phyloP scores from a whole-genome alignment of 2,888 invertebrate species.

The Plusia festucae region DNA sequence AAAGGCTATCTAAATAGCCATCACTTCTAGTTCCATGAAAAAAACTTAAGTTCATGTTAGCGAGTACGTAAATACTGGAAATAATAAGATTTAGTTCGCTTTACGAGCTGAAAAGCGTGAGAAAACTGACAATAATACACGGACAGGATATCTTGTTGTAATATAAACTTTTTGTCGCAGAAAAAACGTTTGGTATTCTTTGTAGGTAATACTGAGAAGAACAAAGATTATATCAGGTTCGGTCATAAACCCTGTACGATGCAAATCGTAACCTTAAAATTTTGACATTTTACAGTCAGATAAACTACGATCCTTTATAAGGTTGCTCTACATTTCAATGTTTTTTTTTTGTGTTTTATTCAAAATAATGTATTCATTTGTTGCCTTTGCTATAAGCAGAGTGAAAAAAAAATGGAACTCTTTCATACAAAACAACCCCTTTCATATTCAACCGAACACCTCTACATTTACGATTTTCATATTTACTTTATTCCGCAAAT shows the following conservation, averaged over 20 bases:
- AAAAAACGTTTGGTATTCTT: constrained; percentile 12
- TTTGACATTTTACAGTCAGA: neutral
- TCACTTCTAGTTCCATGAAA: constrained; percentile 41
- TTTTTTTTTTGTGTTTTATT: neutral
- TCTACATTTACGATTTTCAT: too few relatives aligned
- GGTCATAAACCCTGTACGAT: neutral
- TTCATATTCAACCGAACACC: too few relatives aligned
- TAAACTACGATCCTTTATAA: neutral
- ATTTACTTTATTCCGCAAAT: too few relatives aligned
- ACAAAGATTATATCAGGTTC: constrained; percentile 1
- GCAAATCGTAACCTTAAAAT: neutral
- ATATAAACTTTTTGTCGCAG: constrained; percentile 15
- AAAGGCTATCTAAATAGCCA: constrained; percentile 44
- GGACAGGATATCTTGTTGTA: constrained; percentile 22
- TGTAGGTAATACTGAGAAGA: neutral
- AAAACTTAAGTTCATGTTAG: constrained; percentile 25
- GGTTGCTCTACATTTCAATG: neutral
- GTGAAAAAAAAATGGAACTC: too few relatives aligned
- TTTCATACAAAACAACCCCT: too few relatives aligned
- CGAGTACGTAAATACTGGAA: constrained; percentile 22
- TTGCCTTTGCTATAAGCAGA: too few relatives aligned
- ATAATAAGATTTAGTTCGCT: constrained; percentile 36
- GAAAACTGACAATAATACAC: constrained; percentile 29
- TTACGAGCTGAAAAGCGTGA: constrained; percentile 34
- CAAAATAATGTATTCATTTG: neutral